Evolutionary conservation across 23 tunicate genomes (phyloP).

Genomic region (Styela clava): DNA sequence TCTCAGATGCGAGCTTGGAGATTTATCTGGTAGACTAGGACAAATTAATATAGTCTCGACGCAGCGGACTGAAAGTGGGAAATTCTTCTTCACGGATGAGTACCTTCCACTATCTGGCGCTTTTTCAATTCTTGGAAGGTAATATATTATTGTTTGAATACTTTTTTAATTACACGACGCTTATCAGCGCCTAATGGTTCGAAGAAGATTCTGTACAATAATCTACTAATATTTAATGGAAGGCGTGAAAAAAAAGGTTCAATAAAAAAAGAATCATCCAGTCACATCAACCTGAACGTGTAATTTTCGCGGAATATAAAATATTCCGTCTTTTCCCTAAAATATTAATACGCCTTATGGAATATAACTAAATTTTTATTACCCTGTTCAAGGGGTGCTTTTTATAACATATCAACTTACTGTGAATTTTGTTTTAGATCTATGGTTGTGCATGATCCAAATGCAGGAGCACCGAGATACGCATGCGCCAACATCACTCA

Average conservation of each 20-base stretch:
- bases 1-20: constrained; percentile 79
- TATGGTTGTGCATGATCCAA: constrained; percentile 46
- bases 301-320: too few species aligned
- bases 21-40: constrained; percentile 45
- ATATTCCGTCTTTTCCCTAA: too few species aligned
- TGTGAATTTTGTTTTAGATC: constrained; percentile 46
- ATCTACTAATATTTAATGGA: too few species aligned
- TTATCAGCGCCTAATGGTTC: background rate
- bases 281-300: too few species aligned
- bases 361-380: too few species aligned
- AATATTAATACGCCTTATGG: too few species aligned
- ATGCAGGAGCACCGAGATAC: constrained; percentile 54
- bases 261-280: too few species aligned
- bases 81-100: constrained; percentile 66
- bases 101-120: constrained; percentile 52
- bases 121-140: constrained; percentile 53
- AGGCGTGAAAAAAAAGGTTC: too few species aligned
- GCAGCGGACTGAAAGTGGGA: constrained; percentile 17
- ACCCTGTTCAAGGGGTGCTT: too few species aligned
- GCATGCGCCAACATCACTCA: constrained; percentile 76
- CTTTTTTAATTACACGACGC: background rate
- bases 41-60: constrained; percentile 29
- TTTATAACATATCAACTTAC: too few species aligned
- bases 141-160: too few species aligned
- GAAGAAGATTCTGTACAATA: too few species aligned